Evolutionary conservation across 2,797 vertebrate genomes (phyloP).

Genomic region (Acestrorhynchus altus): DNA sequence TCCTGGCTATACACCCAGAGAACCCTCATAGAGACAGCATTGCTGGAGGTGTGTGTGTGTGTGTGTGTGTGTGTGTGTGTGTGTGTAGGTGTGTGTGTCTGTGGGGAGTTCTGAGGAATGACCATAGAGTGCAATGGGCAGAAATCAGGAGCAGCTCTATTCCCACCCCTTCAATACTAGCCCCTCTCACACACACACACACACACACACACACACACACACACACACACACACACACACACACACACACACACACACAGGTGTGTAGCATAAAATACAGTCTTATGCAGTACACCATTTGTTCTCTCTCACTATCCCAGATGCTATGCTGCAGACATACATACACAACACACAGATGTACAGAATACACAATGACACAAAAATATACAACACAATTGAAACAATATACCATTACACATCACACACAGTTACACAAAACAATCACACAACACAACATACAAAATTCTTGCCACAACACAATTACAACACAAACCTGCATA

Average conservation of each 20-base stretch:
- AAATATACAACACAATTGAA: neutral
- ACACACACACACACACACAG: constrained; percentile 30
- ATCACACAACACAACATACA: constrained; percentile 39
- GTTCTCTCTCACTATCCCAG: neutral
- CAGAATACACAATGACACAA: neutral
- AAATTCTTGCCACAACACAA: constrained; percentile 48
- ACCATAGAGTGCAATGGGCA: constrained; percentile 54
- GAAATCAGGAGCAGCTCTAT: constrained; percentile 45
- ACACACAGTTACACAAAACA: too few relatives aligned
- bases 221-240: constrained; percentile 27
- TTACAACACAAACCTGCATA: constrained; percentile 10
- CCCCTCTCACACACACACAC: constrained; percentile 24
- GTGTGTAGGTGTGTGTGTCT: constrained; percentile 41
- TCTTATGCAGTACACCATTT: neutral
- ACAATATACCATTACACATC: constrained; percentile 5
- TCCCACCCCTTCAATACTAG: neutral
- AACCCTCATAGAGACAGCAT: too few relatives aligned
- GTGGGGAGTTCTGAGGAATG: constrained; percentile 51
- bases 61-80: constrained; percentile 27
- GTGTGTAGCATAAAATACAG: constrained; percentile 52
- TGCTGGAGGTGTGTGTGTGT: neutral
- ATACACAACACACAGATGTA: neutral
- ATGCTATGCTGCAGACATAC: too few relatives aligned
- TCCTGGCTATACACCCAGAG: too few relatives aligned
- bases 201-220: constrained; percentile 22